A percentile compares a stretch with the other conserved stretches of the same genome.
phyloP scores from a whole-genome alignment of 2,888 invertebrate species.

The Oxytorus armatus region DNA sequence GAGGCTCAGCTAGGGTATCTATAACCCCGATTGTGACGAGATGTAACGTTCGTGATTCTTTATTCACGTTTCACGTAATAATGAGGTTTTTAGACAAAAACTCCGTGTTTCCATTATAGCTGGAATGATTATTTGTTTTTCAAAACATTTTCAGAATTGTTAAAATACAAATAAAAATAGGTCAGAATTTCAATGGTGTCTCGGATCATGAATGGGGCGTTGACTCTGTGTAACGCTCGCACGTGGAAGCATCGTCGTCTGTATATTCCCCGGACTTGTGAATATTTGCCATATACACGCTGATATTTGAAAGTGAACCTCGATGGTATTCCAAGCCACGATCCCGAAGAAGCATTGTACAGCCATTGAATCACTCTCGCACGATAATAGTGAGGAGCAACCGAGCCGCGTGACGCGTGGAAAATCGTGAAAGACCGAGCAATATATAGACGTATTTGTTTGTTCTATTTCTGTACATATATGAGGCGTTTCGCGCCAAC shows the following conservation, averaged over 20 bases:
- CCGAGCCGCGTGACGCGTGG: slow-evolving; percentile 1
- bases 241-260: not conserved
- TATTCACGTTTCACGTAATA: no score
- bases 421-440: slow-evolving; percentile 6
- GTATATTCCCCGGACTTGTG: not conserved
- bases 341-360: slow-evolving; percentile 27
- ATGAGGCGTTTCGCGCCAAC: not conserved
- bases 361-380: slow-evolving; percentile 38
- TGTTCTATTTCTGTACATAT: not conserved
- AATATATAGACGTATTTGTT: not conserved
- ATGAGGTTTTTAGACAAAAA: no score
- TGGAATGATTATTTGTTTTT: no score
- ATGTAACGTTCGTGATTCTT: no score
- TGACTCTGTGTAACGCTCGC: not conserved
- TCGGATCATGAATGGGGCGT: not conserved
- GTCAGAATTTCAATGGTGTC: not conserved
- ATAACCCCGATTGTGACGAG: no score
- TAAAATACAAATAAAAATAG: not conserved
- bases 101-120: no score
- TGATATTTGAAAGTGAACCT: slow-evolving; percentile 2
- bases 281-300: not conserved
- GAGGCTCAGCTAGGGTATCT: no score
- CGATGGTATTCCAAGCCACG: slow-evolving; percentile 74
- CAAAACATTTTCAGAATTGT: no score
- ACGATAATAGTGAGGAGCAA: not conserved